Conservation (phyloP, 2,888 invertebrate genomes). For the Cryptocephalus primarius region DNA sequence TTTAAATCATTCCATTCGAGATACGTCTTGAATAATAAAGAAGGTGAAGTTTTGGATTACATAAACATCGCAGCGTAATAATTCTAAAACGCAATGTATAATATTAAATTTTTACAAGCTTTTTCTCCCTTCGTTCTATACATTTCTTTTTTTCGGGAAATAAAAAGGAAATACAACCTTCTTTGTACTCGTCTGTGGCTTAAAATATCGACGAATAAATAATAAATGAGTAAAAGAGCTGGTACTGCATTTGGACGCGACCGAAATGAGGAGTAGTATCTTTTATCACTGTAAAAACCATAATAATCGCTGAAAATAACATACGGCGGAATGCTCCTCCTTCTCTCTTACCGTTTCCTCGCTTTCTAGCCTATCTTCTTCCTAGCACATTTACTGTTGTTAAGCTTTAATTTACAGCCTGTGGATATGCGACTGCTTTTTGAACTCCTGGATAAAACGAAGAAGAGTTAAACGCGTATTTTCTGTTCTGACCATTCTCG, state of each 20-base stretch:
- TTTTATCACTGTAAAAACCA: conserved; percentile 21
- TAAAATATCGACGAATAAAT: conserved; percentile 14
- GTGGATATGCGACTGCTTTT: conserved; percentile 1
- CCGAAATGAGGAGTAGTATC: conserved; percentile 16
- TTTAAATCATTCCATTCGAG: no score
- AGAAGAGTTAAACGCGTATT: no score
- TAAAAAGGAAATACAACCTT: neutral
- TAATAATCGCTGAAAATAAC: conserved; percentile 22
- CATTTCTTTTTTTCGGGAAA: neutral
- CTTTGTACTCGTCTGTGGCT: conserved; percentile 6
- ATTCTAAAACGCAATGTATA: no score
- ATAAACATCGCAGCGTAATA: no score
- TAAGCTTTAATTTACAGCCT: conserved; percentile 20
- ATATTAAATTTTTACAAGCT: no score
- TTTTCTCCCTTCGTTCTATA: neutral
- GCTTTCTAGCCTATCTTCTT: conserved; percentile 8
- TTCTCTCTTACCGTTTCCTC: conserved; percentile 15
- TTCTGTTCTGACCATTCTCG: no score
- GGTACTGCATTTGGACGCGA: conserved; percentile 9
- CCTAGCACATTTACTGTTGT: conserved; percentile 15
- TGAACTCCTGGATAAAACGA: neutral
- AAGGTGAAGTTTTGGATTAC: no score
- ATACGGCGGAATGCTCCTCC: conserved; percentile 18
- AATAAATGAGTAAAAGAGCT: conserved; percentile 9
- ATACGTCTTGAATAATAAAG: no score